Conservation (phyloP, 30 jellyfish, hydroid and myxozoan genomes). For the Phacellophora camtschatica region DNA sequence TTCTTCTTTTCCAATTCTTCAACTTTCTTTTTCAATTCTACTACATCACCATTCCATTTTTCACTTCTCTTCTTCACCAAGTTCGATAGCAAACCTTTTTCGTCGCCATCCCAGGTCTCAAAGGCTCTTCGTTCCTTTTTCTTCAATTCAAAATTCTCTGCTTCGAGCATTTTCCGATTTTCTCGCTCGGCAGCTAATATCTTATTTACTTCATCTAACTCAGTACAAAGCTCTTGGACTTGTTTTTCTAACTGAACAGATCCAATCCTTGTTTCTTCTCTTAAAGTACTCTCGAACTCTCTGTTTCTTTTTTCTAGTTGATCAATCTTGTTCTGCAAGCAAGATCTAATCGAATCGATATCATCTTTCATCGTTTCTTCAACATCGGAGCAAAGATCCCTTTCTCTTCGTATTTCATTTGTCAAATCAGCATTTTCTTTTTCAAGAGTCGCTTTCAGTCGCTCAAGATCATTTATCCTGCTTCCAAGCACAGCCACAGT, state of each 20-base stretch:
- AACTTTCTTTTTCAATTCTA: constrained; percentile 54
- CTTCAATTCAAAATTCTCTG: constrained; percentile 36
- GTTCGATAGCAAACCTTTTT: constrained; percentile 12
- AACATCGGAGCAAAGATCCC: constrained; percentile 26
- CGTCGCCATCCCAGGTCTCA: constrained; percentile 23
- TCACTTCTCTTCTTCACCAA: constrained; percentile 47
- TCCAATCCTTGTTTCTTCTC: not conserved
- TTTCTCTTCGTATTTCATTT: constrained; percentile 15
- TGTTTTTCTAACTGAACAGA: constrained; percentile 12
- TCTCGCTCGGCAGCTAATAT: constrained; percentile 40
- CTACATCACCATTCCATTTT: constrained; percentile 61
- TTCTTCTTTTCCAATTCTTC: constrained; percentile 64
- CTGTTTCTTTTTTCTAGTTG: constrained; percentile 4
- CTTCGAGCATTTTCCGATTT: constrained; percentile 34
- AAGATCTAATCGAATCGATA: constrained; percentile 19
- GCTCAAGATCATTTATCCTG: constrained; percentile 18
- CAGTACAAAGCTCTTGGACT: constrained; percentile 43
- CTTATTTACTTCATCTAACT: constrained; percentile 46
- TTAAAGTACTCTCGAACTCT: constrained; percentile 3
- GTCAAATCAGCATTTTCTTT: constrained; percentile 8
- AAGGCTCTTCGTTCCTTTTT: constrained; percentile 33
- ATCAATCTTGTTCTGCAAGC: constrained; percentile 27
- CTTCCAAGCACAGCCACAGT: constrained; percentile 7
- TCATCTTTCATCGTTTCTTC: constrained; percentile 60
- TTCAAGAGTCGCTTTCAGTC: not conserved